phyloP scores from a whole-genome alignment of 2,113 vertebrate genomes.

The Pelmatolapia mariae region DNA sequence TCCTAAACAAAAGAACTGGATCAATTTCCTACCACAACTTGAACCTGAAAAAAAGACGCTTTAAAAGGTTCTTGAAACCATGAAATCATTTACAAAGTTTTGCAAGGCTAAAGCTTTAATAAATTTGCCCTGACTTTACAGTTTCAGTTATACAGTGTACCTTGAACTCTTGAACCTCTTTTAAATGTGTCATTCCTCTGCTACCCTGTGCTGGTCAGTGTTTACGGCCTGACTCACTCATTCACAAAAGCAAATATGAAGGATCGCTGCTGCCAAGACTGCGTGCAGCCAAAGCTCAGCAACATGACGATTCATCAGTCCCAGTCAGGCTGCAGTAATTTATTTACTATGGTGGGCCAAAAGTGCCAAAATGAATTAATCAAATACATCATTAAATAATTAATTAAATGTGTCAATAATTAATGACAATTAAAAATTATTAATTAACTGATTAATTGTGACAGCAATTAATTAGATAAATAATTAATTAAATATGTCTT shows the following conservation, averaged over 20 bases:
- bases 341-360: rapidly evolving
- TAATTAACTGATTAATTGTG: background rate
- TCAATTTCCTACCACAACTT: background rate
- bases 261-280: background rate
- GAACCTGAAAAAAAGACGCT: background rate
- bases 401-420: background rate
- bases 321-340: background rate
- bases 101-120: background rate
- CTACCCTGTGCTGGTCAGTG: background rate
- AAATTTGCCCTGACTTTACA: background rate
- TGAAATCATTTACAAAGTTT: background rate
- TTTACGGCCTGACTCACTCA: background rate
- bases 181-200: background rate
- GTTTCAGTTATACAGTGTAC: background rate
- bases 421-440: rapidly evolving
- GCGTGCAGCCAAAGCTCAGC: background rate
- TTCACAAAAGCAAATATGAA: background rate
- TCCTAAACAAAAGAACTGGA: background rate
- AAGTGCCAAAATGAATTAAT: background rate
- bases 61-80: background rate
- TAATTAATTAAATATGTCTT: background rate
- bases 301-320: background rate
- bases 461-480: background rate
- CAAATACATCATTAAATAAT: background rate
- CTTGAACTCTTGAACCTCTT: background rate